Conservation (phyloP, 1,140 invertebrate genomes). For the Camponotus floridanus region DNA sequence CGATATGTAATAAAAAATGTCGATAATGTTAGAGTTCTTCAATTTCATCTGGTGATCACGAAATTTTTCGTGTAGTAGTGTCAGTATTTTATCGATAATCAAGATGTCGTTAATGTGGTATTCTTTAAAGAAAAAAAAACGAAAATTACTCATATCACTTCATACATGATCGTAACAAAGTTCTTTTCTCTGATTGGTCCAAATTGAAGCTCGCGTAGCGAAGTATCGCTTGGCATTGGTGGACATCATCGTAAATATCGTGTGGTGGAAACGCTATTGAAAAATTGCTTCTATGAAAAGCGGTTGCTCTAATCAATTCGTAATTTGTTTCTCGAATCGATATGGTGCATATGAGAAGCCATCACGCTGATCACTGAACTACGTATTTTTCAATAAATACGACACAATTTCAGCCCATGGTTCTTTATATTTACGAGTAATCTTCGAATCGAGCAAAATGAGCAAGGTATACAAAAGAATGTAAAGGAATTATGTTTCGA, state of each 20-base stretch:
- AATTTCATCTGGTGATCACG: too few species aligned
- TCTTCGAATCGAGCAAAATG: not conserved
- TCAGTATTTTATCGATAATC: too few species aligned
- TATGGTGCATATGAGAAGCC: not conserved
- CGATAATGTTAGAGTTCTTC: too few species aligned
- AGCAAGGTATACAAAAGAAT: constrained; percentile 37
- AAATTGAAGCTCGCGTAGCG: not conserved
- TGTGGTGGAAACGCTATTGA: not conserved
- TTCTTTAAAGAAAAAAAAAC: too few species aligned
- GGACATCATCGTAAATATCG: constrained; percentile 28
- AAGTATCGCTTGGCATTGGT: not conserved
- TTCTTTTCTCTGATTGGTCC: not conserved
- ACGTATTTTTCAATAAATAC: constrained; percentile 15
- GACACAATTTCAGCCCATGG: not conserved
- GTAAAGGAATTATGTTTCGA: not conserved
- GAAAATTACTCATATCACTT: too few species aligned
- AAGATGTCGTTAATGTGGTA: too few species aligned
- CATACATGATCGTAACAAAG: too few species aligned
- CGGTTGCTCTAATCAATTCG: constrained; percentile 33
- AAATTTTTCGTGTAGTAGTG: too few species aligned
- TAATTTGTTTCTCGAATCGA: constrained; percentile 52
- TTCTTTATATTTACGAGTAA: not conserved
- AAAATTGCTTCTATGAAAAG: constrained; percentile 20
- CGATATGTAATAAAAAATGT: too few species aligned
- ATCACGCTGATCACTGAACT: not conserved